These are phyloP conservation scores for Eretmocerus hayati DNA, from an alignment of 2,888 invertebrate species.

Conservation along the genomic window DNA sequence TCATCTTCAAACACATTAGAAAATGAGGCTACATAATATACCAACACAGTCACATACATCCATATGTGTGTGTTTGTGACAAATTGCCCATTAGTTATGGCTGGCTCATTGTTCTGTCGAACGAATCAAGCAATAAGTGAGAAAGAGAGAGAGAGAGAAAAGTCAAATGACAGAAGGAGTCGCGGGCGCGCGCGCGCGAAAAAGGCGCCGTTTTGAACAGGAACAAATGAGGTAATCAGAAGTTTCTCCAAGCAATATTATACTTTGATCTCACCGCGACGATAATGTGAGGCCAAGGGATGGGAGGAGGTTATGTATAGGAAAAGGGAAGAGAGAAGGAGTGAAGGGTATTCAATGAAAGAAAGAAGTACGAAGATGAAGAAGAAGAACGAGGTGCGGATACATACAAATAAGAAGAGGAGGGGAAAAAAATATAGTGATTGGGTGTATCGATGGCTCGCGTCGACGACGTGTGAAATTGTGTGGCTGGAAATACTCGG, in stretches of 20 bases:
- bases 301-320: neutral
- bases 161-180: conserved; percentile 14
- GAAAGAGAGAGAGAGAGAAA: conserved; percentile 1
- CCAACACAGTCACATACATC: too few relatives aligned
- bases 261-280: conserved; percentile 24
- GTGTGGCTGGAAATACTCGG: too few relatives aligned
- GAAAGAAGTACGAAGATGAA: neutral
- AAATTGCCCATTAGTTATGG: too few relatives aligned
- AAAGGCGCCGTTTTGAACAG: conserved; percentile 17
- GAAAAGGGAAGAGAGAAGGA: neutral
- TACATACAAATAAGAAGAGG: too few relatives aligned
- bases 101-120: conserved; percentile 10
- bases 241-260: too few relatives aligned
- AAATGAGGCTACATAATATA: too few relatives aligned
- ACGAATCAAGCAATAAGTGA: conserved; percentile 15
- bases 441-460: too few relatives aligned
- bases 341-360: neutral
- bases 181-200: neutral
- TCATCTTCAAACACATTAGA: too few relatives aligned
- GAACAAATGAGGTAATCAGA: conserved; percentile 23
- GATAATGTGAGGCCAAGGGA: conserved; percentile 15
- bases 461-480: too few relatives aligned
- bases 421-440: too few relatives aligned
- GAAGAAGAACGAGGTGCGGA: neutral
- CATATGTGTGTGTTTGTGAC: too few relatives aligned